Evolutionary conservation across 2,797 vertebrate species (phyloP), one percentile per base, ranked within the genome.

Genomic region (Setipinna tenuifilis): DNA sequence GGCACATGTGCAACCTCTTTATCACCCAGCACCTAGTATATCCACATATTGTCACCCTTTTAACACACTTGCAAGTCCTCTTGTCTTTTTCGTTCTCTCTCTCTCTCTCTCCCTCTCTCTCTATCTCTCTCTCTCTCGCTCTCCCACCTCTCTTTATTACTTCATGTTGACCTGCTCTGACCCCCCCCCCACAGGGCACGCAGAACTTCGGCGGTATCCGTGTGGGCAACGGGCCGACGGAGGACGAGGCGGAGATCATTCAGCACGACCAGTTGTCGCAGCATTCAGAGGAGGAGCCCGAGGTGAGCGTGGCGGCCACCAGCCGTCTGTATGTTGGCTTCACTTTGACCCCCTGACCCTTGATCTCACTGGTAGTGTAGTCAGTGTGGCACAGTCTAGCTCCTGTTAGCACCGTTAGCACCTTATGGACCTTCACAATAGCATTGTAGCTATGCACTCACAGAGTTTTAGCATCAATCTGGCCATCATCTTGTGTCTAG

Each of bases 241-340:
- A 99, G 87, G 98, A 99, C 84, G 96, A 99, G 93, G 98, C 98
- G 31, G 98, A 97, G 94, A 99, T 99, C 93, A 99, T 99, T 91
- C 97, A 99, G 89, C 98, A 99, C 78, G 98, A 99, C 93, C 98
- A 99, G 94, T 96, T 99, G 31, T 95, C 97, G 0, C 98, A 97
- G 89, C 96, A 97, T 83, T 94, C 95, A 0, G 98, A 99, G 59
- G 98, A 99, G 11, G 97, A 97, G 59, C 96, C 97, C 35, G 98
- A 99, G 96, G 98, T 99, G 94, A 97, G 95, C 84, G 4, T 81
- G 14, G 3, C 81, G 19, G 31, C 65, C n/a, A 23, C 41, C 44
- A 44, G 31, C 31, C 57, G 35, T 28, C 62, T 2, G 12, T 54
- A 1, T 59, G 58, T 59, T 59, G 58, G 19, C 2, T 59, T 6